Evolutionary conservation across 1,140 invertebrate genomes (phyloP).

Genomic region (Drosophila kohkoa): DNA sequence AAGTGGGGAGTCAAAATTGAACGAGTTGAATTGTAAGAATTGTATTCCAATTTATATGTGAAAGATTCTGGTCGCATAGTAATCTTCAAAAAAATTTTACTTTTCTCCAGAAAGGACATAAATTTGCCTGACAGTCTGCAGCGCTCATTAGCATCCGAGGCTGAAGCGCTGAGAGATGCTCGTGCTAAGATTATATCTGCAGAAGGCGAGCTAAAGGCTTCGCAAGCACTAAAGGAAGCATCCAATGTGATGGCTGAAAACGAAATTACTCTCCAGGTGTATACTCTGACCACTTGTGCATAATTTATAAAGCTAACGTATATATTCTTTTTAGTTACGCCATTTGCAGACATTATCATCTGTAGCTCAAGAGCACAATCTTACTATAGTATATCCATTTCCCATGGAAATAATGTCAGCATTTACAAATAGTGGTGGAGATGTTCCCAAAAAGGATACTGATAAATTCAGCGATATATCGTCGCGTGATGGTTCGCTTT

Average conservation of each 20-base stretch:
- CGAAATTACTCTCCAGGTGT: constrained; percentile 93
- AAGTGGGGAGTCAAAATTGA: constrained; percentile 98
- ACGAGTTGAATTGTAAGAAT: constrained; percentile 94
- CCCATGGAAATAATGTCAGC: constrained; percentile 90
- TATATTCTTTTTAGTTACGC: constrained; percentile 44
- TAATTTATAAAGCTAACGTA: too few relatives aligned
- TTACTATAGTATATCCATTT: constrained; percentile 98
- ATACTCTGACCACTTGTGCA: too few relatives aligned
- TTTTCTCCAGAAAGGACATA: constrained; percentile 91
- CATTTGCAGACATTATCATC: constrained; percentile 93
- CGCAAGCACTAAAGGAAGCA: constrained; percentile 94
- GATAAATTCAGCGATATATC: neutral
- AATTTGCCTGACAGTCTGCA: constrained; percentile 93
- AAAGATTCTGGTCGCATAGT: too few relatives aligned
- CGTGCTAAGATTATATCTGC: constrained; percentile 92
- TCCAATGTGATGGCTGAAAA: constrained; percentile 95
- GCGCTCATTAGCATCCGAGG: constrained; percentile 94
- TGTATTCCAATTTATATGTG: too few relatives aligned
- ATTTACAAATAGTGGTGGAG: constrained; percentile 23
- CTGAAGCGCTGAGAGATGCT: constrained; percentile 90
- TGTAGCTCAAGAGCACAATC: constrained; percentile 98
- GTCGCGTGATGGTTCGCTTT: neutral
- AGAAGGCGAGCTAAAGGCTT: constrained; percentile 95
- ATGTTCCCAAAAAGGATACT: neutral
- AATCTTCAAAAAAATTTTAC: too few relatives aligned